Percentiles rank a stretch among this genome's conserved stretches.
Conservation (phyloP, 2,888 invertebrate genomes). For the Aproaerema taeniolella region DNA sequence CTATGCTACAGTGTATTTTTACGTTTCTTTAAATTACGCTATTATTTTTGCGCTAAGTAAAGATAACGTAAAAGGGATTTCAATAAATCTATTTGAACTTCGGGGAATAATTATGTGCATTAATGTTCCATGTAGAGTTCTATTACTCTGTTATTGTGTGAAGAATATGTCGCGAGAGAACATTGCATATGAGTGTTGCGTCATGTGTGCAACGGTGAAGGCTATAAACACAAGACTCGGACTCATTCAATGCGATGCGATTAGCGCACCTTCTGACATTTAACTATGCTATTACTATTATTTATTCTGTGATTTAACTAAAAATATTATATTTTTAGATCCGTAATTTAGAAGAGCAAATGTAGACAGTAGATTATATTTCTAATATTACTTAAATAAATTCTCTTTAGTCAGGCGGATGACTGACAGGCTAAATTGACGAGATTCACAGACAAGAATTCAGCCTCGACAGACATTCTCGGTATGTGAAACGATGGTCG, state of each 20-base stretch:
- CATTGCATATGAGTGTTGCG: constrained; percentile 28
- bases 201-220: constrained; percentile 22
- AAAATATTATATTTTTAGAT: no score
- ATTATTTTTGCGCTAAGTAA: constrained; percentile 6
- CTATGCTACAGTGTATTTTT: constrained; percentile 39
- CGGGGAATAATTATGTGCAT: constrained; percentile 26
- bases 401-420: background rate
- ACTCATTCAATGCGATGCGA: background rate
- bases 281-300: background rate
- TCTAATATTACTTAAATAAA: no score
- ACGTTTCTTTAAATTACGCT: constrained; percentile 39
- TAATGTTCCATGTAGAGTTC: no score
- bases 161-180: constrained; percentile 27
- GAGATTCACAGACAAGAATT: background rate
- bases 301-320: background rate
- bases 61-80: constrained; percentile 16
- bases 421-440: background rate
- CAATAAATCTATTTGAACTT: constrained; percentile 21
- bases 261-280: background rate
- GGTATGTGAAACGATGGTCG: no score
- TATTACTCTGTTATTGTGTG: constrained; percentile 31
- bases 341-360: background rate
- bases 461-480: no score
- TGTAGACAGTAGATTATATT: background rate
- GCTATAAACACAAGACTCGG: background rate